A percentile compares a stretch with the other conserved stretches of the same genome.
Conservation (phyloP, 2,113 vertebrate species). For the Hymenochirus boettgeri region DNA sequence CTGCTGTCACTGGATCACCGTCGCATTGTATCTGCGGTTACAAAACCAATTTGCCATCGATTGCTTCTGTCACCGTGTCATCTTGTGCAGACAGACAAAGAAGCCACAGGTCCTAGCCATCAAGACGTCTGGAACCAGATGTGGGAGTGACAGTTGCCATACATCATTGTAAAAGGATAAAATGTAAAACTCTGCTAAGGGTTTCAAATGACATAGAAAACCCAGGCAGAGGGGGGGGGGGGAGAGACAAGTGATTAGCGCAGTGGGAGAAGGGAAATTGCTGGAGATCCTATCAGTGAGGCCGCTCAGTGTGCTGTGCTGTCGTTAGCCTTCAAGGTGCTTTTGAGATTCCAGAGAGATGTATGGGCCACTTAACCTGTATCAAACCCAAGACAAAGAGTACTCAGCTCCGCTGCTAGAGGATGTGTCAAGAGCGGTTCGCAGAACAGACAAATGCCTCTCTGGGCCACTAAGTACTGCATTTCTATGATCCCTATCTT, state of each 20-base stretch:
- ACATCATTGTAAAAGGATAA: constrained; percentile 35
- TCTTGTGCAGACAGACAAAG: constrained; percentile 1
- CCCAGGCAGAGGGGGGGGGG: constrained; percentile 26
- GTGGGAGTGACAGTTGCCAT: constrained; percentile 25
- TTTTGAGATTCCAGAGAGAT: constrained; percentile 64
- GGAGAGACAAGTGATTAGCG: constrained; percentile 41
- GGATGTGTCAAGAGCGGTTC: constrained; percentile 79
- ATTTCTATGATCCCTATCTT: constrained; percentile 66
- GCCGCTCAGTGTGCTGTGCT: constrained; percentile 29
- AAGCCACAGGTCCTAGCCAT: constrained; percentile 5
- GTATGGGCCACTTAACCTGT: constrained; percentile 70
- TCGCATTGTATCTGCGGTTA: background rate
- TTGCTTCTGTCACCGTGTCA: constrained; percentile 1
- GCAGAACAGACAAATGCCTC: constrained; percentile 82
- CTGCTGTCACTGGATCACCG: background rate
- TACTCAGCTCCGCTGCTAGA: constrained; percentile 71
- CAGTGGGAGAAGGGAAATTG: constrained; percentile 41
- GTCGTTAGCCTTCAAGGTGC: constrained; percentile 55
- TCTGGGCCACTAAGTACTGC: constrained; percentile 65
- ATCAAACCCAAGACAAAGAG: constrained; percentile 75
- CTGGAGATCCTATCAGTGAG: constrained; percentile 42
- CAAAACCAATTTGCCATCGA: background rate
- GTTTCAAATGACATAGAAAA: constrained; percentile 34
- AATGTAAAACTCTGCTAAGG: constrained; percentile 36
- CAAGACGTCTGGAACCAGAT: constrained; percentile 6